Percentiles rank a stretch among this genome's conserved stretches.
These are phyloP conservation scores for Agriopis leucophaearia DNA, from an alignment of 2,888 invertebrate species.

Conservation along the genomic window DNA sequence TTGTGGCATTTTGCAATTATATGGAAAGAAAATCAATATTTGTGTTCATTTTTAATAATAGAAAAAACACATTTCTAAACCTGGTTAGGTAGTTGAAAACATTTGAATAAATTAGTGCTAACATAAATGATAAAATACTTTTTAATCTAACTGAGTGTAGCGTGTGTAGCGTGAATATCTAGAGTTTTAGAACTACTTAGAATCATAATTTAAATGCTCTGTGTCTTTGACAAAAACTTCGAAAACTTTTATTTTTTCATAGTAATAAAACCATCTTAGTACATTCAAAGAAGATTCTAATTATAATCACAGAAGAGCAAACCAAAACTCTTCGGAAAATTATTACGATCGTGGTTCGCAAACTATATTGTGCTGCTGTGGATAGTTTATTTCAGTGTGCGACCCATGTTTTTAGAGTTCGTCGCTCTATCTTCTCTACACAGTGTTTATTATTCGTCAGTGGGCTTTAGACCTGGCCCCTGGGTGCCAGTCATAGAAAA, in stretches of 20 bases:
- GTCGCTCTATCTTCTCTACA: not conserved
- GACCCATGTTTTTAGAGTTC: not conserved
- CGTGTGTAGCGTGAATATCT: too few species aligned
- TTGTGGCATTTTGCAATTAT: not conserved
- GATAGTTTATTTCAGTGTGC: not conserved
- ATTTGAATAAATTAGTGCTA: not conserved
- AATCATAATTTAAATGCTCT: too few species aligned
- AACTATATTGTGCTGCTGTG: not conserved
- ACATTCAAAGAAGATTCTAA: too few species aligned
- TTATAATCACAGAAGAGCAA: not conserved
- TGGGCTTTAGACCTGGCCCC: not conserved
- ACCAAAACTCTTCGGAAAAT: not conserved
- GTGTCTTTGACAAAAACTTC: too few species aligned
- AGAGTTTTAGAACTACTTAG: too few species aligned
- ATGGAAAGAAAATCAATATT: not conserved
- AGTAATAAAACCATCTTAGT: too few species aligned
- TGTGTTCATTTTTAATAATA: not conserved
- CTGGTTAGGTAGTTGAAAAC: not conserved
- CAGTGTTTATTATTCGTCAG: not conserved
- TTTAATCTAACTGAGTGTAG: too few species aligned
- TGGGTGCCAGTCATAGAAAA: too few species aligned
- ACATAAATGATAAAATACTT: too few species aligned
- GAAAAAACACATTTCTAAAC: not conserved
- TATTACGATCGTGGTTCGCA: not conserved
- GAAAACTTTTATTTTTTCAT: too few species aligned